phyloP scores from a whole-genome alignment of 2,797 vertebrate genomes.

The Propithecus deckenii region DNA sequence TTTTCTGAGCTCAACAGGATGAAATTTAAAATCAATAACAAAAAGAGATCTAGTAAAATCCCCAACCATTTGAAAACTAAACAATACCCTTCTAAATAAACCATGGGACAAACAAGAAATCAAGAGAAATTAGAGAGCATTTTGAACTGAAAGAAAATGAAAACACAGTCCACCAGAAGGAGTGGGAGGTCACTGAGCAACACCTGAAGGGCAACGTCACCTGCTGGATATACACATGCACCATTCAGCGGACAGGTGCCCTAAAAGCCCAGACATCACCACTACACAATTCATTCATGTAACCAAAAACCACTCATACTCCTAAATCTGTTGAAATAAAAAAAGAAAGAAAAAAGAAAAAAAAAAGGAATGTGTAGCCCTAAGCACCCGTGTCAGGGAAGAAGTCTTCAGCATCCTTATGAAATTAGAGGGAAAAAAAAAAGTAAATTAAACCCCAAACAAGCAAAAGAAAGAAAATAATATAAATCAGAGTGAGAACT shows the following conservation, averaged over 20 bases:
- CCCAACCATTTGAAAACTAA: background rate
- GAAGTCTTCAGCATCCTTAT: background rate
- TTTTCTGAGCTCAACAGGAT: background rate
- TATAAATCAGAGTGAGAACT: background rate
- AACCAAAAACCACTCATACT: too few relatives aligned
- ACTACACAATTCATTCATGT: too few relatives aligned
- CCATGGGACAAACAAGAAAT: background rate
- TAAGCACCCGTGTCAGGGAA: background rate
- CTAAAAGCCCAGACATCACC: too few relatives aligned
- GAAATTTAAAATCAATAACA: background rate
- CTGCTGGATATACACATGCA: too few relatives aligned
- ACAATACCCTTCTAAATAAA: background rate
- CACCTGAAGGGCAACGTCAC: background rate
- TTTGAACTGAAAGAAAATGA: background rate
- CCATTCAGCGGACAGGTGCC: too few relatives aligned
- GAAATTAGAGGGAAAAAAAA: background rate
- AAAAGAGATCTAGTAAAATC: background rate
- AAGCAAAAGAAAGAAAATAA: background rate
- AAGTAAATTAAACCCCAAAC: background rate
- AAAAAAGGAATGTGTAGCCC: background rate
- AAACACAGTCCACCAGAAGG: background rate
- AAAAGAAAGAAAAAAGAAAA: too few relatives aligned
- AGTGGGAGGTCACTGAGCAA: too few relatives aligned
- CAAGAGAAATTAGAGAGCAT: background rate
- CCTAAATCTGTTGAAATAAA: too few relatives aligned